Evolutionary conservation across 2,797 vertebrate species (phyloP), one percentile per base, ranked within the genome.

Genomic region (Harpagifer antarcticus): DNA sequence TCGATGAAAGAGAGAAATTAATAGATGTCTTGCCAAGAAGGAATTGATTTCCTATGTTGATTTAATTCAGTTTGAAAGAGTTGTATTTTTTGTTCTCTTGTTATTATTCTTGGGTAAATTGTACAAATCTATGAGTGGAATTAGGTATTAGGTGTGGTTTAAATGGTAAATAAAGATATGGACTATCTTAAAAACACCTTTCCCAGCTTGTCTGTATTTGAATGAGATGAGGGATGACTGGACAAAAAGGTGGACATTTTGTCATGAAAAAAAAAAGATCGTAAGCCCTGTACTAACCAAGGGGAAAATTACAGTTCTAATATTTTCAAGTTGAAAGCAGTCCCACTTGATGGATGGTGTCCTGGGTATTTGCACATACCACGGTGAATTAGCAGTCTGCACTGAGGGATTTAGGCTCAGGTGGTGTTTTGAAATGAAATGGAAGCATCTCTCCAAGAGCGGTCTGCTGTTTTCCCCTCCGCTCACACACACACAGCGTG

Each of bases 111-210:
- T 84, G 84, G 89, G 79, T 89, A 77, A 92, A 90, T 88, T 94
- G 91, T 95, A 91, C 74, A 90, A 92, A 90, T 91, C 49, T 68
- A 85, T 86, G 86, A 92, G 90, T 93, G 91, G 91, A 92, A 79
- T 85, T 92, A 78, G 84, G 91, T 92, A 84, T 90, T 88, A 89
- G 92, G 91, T 94, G 88, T 93, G 94, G 93, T 93, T 95, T 92
- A 93, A 82, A 75, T 90, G 87, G 69, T 92, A 83, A 95, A 94
- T 95, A 95, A 95, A 95, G 85, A 88, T 88, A 81, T 81, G 65
- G 63, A 81, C 54, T 90, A 89, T 91, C 85, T 90, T 89, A 57
- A 89, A 88, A 17, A 11, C 31, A 7, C 2, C 11, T 59, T 56
- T 42, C 33, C 33, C 3, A 15, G n/a, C 3, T 71, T 58, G 43